Percentiles rank a stretch among this genome's conserved stretches.
These are phyloP conservation scores for Vireo griseus DNA, from an alignment of 2,797 vertebrate genomes.

Conservation along the genomic window DNA sequence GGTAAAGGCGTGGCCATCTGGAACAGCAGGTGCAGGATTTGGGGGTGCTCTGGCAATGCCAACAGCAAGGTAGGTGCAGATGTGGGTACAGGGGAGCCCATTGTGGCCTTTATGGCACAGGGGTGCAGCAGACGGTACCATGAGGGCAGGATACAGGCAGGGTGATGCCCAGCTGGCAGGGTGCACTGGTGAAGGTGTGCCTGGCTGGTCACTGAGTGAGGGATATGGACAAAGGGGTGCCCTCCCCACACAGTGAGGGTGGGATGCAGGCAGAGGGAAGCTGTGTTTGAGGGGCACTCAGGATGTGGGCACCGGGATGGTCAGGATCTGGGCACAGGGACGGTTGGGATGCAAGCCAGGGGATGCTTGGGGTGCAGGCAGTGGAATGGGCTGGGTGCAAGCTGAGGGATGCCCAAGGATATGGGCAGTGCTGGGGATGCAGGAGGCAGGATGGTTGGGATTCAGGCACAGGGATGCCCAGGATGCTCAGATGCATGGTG, in stretches of 20 bases:
- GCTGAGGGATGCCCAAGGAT: neutral
- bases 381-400: neutral
- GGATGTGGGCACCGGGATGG: no score
- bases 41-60: neutral
- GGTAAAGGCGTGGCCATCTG: neutral
- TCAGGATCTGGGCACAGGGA: neutral
- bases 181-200: neutral
- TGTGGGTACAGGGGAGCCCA: fast-evolving
- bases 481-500: neutral
- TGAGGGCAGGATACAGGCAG: neutral
- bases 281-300: neutral
- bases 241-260: neutral
- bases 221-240: neutral
- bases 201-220: neutral
- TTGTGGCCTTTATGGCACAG: neutral
- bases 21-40: neutral
- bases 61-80: neutral
- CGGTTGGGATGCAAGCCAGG: fast-evolving
- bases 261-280: neutral
- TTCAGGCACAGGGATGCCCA: neutral
- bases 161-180: neutral
- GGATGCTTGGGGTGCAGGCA: neutral
- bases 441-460: neutral
- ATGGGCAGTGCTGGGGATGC: neutral
- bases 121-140: neutral